Evolutionary conservation across 2,888 invertebrate genomes (phyloP).

Genomic region (Strigamia crassipes): DNA sequence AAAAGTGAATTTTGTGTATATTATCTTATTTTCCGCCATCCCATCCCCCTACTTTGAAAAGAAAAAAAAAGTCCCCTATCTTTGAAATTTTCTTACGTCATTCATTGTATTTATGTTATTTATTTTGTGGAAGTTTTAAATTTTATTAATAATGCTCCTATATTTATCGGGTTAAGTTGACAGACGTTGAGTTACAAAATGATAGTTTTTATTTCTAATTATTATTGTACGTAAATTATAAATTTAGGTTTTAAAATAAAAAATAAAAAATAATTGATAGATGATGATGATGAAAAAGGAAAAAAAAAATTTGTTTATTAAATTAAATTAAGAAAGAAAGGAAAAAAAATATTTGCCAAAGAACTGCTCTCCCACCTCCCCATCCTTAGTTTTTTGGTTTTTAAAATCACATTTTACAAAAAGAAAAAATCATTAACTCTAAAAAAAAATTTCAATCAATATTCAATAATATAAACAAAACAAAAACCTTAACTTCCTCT

Average conservation of each 20-base stretch:
- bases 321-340: no score
- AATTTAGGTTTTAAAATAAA: neutral
- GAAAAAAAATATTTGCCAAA: neutral
- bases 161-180: conserved; percentile 27
- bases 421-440: neutral
- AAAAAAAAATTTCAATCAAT: neutral
- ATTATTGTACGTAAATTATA: conserved; percentile 38
- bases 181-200: neutral
- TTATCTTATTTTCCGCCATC: neutral
- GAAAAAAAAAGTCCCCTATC: neutral
- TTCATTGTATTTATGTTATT: conserved; percentile 24
- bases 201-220: conserved; percentile 19
- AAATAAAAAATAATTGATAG: neutral
- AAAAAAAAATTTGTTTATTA: neutral
- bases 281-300: neutral
- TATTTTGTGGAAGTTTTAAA: conserved; percentile 4
- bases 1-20: neutral
- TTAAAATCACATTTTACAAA: neutral
- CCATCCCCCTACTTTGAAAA: neutral
- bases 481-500: neutral
- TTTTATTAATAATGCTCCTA: conserved; percentile 12
- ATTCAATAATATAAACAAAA: neutral
- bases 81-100: neutral
- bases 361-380: neutral
- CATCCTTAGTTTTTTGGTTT: neutral